A percentile compares a stretch with the other conserved stretches of the same genome.
Conservation (phyloP, 1,140 invertebrate genomes). For the Hylaeus volcanicus region DNA sequence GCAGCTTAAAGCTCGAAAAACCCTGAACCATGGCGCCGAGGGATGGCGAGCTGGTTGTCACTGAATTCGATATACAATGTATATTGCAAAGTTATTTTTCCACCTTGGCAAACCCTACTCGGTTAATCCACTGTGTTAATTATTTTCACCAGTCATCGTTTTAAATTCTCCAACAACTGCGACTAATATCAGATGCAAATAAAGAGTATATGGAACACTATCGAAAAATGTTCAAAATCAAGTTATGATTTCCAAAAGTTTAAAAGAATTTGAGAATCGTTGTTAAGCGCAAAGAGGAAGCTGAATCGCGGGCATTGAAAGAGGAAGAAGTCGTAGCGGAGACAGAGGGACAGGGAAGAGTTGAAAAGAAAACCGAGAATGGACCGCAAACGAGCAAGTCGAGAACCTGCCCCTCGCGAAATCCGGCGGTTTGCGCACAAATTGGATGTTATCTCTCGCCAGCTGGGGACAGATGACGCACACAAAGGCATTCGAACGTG, state of each 20-base stretch:
- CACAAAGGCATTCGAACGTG: conserved; percentile 34
- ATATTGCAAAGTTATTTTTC: too few species aligned
- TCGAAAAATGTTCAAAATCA: too few species aligned
- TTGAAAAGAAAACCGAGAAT: conserved; percentile 11
- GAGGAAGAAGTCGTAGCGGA: background rate
- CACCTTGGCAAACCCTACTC: too few species aligned
- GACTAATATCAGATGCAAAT: too few species aligned
- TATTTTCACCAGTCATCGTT: too few species aligned
- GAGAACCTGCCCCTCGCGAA: conserved; percentile 65
- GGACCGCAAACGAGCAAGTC: conserved; percentile 48
- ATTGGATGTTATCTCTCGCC: conserved; percentile 78
- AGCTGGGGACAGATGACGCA: conserved; percentile 72
- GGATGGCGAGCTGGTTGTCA: conserved; percentile 17
- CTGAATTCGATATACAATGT: background rate
- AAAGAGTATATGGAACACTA: too few species aligned
- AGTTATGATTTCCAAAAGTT: too few species aligned
- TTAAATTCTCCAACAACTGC: too few species aligned
- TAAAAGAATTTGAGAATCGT: conserved; percentile 14
- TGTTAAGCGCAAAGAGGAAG: conserved; percentile 14
- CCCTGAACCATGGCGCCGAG: background rate
- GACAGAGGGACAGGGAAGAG: background rate
- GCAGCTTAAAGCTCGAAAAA: conserved; percentile 5
- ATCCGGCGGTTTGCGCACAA: conserved; percentile 76
- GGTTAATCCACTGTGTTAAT: too few species aligned
- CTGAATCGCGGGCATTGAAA: background rate